A percentile compares a stretch with the other conserved stretches of the same genome.
Evolutionary conservation across 2,113 vertebrate genomes (phyloP).

Genomic region (Aptenodytes patagonicus): DNA sequence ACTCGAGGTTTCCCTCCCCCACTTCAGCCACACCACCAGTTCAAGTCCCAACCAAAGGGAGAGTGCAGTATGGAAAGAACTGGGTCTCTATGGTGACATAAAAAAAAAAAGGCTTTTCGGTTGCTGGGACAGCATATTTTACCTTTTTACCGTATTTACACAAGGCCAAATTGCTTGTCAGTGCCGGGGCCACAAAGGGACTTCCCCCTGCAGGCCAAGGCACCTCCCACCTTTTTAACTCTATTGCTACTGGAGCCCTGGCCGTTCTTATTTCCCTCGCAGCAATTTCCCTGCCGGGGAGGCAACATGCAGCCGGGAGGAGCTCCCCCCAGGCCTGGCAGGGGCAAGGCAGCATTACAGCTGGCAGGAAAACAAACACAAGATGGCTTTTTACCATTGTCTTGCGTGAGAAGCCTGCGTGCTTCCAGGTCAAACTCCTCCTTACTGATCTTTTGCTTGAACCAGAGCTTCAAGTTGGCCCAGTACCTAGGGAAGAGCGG

Average conservation of each 20-base stretch:
- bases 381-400: conserved; percentile 79
- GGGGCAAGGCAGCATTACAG: neutral
- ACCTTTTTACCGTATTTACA: neutral
- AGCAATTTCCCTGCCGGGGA: neutral
- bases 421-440: conserved; percentile 97
- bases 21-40: neutral
- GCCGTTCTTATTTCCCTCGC: neutral
- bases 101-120: rapidly evolving
- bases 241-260: rapidly evolving
- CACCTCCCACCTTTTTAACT: neutral
- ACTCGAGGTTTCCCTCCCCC: neutral
- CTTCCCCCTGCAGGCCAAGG: neutral
- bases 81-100: rapidly evolving
- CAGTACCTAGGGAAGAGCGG: conserved; percentile 82
- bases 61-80: rapidly evolving
- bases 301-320: neutral
- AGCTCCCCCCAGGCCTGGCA: neutral
- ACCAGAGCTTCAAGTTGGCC: conserved; percentile 98
- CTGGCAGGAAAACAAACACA: neutral
- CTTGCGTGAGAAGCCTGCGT: conserved; percentile 90
- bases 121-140: neutral
- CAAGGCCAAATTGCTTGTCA: neutral
- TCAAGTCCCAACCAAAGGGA: neutral
- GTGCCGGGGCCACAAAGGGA: rapidly evolving
- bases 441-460: conserved; percentile 99